A percentile compares a stretch with the other conserved stretches of the same genome.
Conservation (phyloP, 2,113 vertebrate genomes). For the Ochotona princeps region DNA sequence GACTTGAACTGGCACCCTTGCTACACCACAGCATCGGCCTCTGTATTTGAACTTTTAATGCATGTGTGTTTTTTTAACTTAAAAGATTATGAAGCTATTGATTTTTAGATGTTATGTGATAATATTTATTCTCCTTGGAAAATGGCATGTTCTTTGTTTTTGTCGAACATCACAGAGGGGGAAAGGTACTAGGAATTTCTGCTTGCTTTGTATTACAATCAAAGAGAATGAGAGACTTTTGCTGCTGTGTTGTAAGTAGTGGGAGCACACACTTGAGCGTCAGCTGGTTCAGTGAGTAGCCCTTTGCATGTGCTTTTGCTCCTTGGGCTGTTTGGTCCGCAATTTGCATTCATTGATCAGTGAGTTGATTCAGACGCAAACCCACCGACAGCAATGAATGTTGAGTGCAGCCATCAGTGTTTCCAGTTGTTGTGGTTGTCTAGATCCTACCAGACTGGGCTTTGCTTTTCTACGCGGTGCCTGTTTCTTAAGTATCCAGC, state of each 20-base stretch:
- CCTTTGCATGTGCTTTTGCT: not conserved
- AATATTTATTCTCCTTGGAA: conserved; percentile 37
- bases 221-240: conserved; percentile 31
- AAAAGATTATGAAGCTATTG: conserved; percentile 12
- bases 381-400: conserved; percentile 99
- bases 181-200: conserved; percentile 6
- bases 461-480: conserved; percentile 34
- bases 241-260: not conserved
- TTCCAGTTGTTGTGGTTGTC: conserved; percentile 29
- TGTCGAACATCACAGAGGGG: not conserved
- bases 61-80: conserved; percentile 20
- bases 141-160: conserved; percentile 45
- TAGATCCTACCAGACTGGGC: not conserved
- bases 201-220: conserved; percentile 22
- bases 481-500: not conserved
- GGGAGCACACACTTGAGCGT: not conserved
- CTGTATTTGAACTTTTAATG: not conserved
- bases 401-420: conserved; percentile 97
- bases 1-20: too few species aligned
- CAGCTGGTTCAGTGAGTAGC: not conserved
- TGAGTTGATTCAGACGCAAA: conserved; percentile 94
- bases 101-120: not conserved
- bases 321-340: conserved; percentile 91
- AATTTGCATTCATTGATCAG: conserved; percentile 99
- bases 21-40: too few species aligned